Base-by-base conservation (phyloP, 2,888 invertebrate species). In the Torymus texanus region DNA sequence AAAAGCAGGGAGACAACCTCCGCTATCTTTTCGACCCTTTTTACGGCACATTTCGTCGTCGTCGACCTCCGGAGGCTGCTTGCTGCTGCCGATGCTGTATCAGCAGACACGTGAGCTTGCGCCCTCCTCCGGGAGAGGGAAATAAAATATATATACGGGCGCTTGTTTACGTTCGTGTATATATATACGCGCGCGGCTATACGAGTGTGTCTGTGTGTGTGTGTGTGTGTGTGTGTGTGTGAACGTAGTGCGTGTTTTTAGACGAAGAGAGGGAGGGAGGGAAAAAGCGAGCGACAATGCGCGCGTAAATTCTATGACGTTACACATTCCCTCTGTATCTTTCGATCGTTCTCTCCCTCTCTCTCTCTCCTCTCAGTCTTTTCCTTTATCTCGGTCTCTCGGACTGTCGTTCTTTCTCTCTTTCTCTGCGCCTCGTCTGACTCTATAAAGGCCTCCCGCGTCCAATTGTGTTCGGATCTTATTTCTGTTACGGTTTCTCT, bases 321-420 rank as follows among this genome's bases (percentile, higher is more conserved):
- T 29, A 75, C 21, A 58, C 79, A 75, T 72, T 74, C 77, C 80
- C 71, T 73, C 73, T 75, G 61, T 68, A 53, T 50, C 63, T 68
- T 55, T 65, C 29, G 21, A 29, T 50, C 18, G 14, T 16, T 58
- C 66, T 51, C 58, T 62, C 2, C n/a, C n/a, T n/a, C n/a, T n/a
- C n/a, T 59, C 29, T 56, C 41, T 41, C 56, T 29, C 21, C 61
- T 55, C 76, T 16, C 50, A 18, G 55, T 61, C 67, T 78, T 21
- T 53, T 62, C 61, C 61, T 75, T 55, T 75, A 67, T 68, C 53
- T 67, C 29, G n/a, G 5, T 58, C 70, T 18, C 13, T 59, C n/a
- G 50, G 29, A 29, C 29, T 29, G 29, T 29, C 29, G 29, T 24
- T 24, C 24, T 3, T 3, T 24, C 24, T 24, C 24, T 2, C 24